phyloP scores from a whole-genome alignment of 1,140 invertebrate species.

The Drosophila parvula region DNA sequence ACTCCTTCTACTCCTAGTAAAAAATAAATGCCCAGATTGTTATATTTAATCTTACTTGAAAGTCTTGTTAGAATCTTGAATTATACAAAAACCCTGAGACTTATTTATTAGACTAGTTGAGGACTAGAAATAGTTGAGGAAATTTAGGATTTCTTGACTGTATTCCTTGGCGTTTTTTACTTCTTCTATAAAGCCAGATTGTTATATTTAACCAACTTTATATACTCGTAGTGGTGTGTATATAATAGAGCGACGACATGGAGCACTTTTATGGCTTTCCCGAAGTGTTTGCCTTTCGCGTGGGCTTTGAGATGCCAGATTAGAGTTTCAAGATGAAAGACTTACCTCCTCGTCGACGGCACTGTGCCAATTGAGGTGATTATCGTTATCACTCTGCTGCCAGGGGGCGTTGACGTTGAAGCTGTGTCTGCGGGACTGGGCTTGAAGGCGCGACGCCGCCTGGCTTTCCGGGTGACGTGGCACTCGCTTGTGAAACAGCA shows the following conservation, averaged over 20 bases:
- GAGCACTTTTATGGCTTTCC: constrained; percentile 47
- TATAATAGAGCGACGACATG: constrained; percentile 11
- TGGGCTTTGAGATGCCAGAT: constrained; percentile 20
- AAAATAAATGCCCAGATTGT: no score
- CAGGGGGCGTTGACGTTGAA: constrained; percentile 18
- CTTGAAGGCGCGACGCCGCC: constrained; percentile 7
- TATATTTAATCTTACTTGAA: no score
- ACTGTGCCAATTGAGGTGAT: constrained; percentile 35
- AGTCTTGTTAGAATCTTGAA: no score
- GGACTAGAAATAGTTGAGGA: no score
- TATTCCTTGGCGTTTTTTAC: no score
- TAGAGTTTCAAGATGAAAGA: constrained; percentile 22
- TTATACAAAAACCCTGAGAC: no score
- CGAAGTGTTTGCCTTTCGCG: constrained; percentile 24
- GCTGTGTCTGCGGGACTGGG: constrained; percentile 28
- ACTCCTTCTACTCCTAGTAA: no score
- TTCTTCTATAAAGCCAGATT: not conserved
- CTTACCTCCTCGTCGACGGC: constrained; percentile 58
- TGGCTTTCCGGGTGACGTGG: constrained; percentile 20
- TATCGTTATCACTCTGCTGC: constrained; percentile 26
- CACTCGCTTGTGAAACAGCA: constrained; percentile 39
- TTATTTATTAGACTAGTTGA: no score
- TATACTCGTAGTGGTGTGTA: not conserved
- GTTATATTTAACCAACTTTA: constrained; percentile 15
- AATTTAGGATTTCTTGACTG: no score